Percentiles rank a stretch among this genome's conserved stretches.
phyloP scores from a whole-genome alignment of 2,888 invertebrate genomes.

The Oeneis ivallda region DNA sequence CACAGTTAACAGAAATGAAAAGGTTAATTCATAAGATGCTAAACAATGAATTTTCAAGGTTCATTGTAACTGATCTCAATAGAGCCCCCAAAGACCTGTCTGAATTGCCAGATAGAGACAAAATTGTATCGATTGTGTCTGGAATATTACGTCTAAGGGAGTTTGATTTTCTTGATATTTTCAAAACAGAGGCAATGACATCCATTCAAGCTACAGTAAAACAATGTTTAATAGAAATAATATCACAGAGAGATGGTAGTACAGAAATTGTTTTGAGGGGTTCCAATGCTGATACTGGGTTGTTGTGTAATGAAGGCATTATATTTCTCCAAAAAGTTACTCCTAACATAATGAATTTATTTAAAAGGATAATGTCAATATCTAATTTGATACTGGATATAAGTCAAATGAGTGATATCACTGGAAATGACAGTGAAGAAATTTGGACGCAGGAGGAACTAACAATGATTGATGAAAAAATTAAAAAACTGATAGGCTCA shows the following conservation, averaged over 20 bases:
- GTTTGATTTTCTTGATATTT: conserved; percentile 92
- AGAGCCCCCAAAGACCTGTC: conserved; percentile 84
- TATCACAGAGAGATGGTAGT: conserved; percentile 71
- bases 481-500: conserved; percentile 89
- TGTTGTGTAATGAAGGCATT: conserved; percentile 87
- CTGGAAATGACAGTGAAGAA: conserved; percentile 84
- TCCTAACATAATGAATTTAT: conserved; percentile 84
- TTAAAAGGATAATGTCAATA: conserved; percentile 88
- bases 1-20: conserved; percentile 97
- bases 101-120: conserved; percentile 90
- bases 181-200: conserved; percentile 93
- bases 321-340: conserved; percentile 85
- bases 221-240: conserved; percentile 90
- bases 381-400: conserved; percentile 90
- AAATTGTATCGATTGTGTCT: conserved; percentile 92
- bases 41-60: conserved; percentile 95
- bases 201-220: conserved; percentile 94
- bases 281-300: conserved; percentile 71
- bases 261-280: conserved; percentile 75
- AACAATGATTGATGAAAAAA: conserved; percentile 84
- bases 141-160: conserved; percentile 94
- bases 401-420: conserved; percentile 82
- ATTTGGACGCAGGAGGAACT: conserved; percentile 87
- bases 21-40: conserved; percentile 98
- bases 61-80: conserved; percentile 95